Conservation (phyloP, 2,888 invertebrate genomes). For the Cheilosia urbana region DNA sequence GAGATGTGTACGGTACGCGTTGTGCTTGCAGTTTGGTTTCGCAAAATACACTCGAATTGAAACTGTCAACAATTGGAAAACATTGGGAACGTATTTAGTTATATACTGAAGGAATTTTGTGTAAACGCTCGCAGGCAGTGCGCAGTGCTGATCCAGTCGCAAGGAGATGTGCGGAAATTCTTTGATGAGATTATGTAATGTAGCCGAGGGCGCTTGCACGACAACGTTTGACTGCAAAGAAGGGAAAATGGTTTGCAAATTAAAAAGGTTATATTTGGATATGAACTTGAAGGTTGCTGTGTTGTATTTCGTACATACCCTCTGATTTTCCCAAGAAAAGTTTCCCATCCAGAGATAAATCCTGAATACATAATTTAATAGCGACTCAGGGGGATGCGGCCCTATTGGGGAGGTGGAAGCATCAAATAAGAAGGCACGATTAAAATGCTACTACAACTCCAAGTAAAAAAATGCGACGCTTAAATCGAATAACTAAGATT, state of each 20-base stretch:
- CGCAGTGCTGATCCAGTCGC: neutral
- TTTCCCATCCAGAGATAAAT: too few species aligned
- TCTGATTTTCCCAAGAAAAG: too few species aligned
- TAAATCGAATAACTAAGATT: too few species aligned
- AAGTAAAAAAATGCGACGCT: too few species aligned
- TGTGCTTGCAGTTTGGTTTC: conserved; percentile 47
- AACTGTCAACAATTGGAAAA: conserved; percentile 62
- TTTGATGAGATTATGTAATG: conserved; percentile 55
- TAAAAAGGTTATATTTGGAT: neutral
- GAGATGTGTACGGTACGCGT: conserved; percentile 9
- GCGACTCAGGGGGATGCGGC: too few species aligned
- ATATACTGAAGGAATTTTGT: conserved; percentile 31
- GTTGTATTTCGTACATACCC: too few species aligned
- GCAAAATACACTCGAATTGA: conserved; percentile 53
- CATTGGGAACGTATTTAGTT: conserved; percentile 40
- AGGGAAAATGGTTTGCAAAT: too few species aligned
- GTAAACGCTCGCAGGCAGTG: conserved; percentile 48
- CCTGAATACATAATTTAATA: too few species aligned
- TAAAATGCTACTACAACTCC: too few species aligned
- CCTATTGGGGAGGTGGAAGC: too few species aligned
- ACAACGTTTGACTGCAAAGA: conserved; percentile 17
- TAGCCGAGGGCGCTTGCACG: conserved; percentile 8
- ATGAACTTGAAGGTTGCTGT: too few species aligned
- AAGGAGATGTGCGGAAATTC: conserved; percentile 63
- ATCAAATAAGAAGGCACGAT: too few species aligned